phyloP scores from a whole-genome alignment of 2,888 invertebrate species.

The Ctena decussata region DNA sequence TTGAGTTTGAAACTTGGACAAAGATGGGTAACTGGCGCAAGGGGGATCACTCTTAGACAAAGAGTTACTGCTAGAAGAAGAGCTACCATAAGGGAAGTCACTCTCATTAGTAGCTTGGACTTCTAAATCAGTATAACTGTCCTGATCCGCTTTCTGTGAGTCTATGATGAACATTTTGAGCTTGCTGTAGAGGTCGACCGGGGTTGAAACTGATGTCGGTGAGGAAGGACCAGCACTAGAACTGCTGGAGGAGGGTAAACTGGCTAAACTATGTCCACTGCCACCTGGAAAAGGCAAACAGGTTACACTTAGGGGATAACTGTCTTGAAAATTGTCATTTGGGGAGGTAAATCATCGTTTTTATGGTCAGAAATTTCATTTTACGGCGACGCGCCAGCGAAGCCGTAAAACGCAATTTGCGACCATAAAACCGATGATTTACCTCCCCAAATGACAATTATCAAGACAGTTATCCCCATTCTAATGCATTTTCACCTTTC shows the following conservation, averaged over 20 bases:
- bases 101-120: not conserved
- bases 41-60: not conserved
- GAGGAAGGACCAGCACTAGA: slow-evolving; percentile 93
- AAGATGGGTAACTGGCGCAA: not conserved
- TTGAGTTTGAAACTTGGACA: not conserved
- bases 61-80: not conserved
- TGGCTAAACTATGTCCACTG: slow-evolving; percentile 17
- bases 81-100: not conserved
- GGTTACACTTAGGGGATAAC: no score
- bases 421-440: no score
- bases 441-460: no score
- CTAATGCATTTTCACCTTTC: no score
- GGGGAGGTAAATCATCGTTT: no score
- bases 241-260: slow-evolving; percentile 90
- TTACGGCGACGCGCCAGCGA: no score
- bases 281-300: slow-evolving; percentile 6
- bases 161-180: slow-evolving; percentile 68
- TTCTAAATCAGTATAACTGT: not conserved
- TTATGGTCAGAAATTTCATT: no score
- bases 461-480: no score
- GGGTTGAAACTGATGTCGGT: slow-evolving; percentile 87
- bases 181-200: slow-evolving; percentile 71
- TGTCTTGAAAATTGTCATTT: no score
- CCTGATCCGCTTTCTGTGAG: slow-evolving; percentile 39
- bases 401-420: no score